phyloP scores from a whole-genome alignment of 2,113 vertebrate species.

The Pteropus alecto region DNA sequence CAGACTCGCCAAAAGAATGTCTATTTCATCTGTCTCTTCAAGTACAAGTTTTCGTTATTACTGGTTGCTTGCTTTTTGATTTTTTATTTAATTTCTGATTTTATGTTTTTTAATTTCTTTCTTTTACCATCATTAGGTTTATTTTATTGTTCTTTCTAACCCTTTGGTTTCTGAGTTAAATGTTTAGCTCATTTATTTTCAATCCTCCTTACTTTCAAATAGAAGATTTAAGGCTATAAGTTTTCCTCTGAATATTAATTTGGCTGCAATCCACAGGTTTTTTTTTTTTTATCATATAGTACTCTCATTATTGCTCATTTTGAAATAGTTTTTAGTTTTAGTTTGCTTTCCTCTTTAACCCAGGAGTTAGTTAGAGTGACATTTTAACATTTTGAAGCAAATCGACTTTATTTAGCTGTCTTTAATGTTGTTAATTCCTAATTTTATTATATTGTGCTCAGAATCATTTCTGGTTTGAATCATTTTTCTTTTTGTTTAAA shows the following conservation, averaged over 20 bases:
- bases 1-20: background rate
- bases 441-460: background rate
- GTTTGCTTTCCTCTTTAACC: slow-evolving; percentile 13
- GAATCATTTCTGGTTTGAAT: background rate
- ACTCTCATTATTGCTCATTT: background rate
- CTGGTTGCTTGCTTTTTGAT: too few species aligned
- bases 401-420: background rate
- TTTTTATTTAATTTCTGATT: background rate
- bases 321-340: slow-evolving; percentile 1
- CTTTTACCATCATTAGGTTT: background rate
- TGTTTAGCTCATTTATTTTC: background rate
- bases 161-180: background rate
- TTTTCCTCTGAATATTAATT: slow-evolving; percentile 34
- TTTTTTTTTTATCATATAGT: too few species aligned
- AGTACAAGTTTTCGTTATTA: background rate
- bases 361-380: background rate
- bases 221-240: background rate
- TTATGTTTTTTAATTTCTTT: background rate
- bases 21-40: background rate
- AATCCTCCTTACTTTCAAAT: background rate
- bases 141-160: background rate
- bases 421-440: background rate
- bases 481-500: background rate
- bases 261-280: background rate
- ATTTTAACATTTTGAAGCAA: background rate